Base-by-base conservation (phyloP, 2,797 vertebrate genomes). In the Falco berigora region DNA sequence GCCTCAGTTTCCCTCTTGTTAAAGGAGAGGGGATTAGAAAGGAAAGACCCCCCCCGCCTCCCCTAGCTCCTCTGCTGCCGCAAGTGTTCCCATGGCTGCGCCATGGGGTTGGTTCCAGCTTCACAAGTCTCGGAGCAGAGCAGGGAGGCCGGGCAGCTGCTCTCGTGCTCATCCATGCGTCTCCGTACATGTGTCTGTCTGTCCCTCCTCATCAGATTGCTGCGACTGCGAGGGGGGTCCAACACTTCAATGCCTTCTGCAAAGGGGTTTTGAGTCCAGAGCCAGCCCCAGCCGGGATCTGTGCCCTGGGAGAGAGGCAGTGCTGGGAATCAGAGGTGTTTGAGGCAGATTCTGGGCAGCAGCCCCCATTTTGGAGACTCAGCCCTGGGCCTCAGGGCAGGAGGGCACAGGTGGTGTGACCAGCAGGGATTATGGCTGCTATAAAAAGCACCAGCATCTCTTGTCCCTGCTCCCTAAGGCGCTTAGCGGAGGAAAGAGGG, bases 401-500 rank as follows among this genome's bases (percentile, higher is more conserved):
- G 52, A 85, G 50, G 23, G 22, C 12, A 10, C 77, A 80, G 82
- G 58, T 20, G 1, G 52, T 36, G 80, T 81, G 74, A 88, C 71
- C 63, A 44, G 59, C 5, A 2, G 62, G 90, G 96, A 97, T 97
- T 96, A 97, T 0, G 4, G 50, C 76, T 94, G 89, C 94, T 96
- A 96, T 94, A 96, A 96, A 97, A 96, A 96, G 92, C 92, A 79
- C 15, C 24, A 28, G 66, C 55, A 85, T 83, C 82, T 92, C 80
- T 90, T 4, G 1, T 24, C 63, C 40, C 59, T 81, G 80, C 82
- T 91, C 61, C 82, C 72, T 97, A 96, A 97, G 86, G 93, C 8
- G 96, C 88, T 97, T 97, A 95, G 40, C 44, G 50, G 56, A 95
- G 93, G 84, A 96, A 96, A 94, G 73, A 90, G n/a, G 85, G 69